phyloP scores from a whole-genome alignment of 1,140 invertebrate genomes.

The Brachionus asplanchnoidis region DNA sequence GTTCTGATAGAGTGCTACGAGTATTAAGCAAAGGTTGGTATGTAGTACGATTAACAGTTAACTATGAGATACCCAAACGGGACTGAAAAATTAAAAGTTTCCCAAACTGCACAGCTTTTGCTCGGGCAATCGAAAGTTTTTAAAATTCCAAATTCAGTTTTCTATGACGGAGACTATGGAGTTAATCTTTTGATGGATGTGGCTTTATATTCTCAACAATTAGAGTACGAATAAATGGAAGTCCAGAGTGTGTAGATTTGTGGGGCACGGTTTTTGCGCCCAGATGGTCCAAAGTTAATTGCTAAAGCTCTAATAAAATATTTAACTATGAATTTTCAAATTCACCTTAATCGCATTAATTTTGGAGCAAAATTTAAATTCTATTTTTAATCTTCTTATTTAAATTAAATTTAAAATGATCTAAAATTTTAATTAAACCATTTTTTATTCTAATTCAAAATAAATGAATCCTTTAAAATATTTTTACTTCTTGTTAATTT shows the following conservation, averaged over 20 bases:
- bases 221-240: neutral
- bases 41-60: neutral
- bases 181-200: neutral
- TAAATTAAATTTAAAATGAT: neutral
- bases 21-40: conserved; percentile 35
- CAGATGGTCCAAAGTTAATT: conserved; percentile 25
- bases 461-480: neutral
- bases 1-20: neutral
- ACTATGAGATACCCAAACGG: neutral
- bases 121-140: neutral
- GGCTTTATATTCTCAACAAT: neutral
- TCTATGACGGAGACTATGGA: neutral
- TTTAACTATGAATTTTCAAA: neutral
- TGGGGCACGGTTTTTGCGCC: conserved; percentile 12
- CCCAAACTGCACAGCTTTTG: conserved; percentile 17
- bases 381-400: neutral
- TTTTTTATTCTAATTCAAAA: neutral
- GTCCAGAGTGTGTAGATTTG: conserved; percentile 8
- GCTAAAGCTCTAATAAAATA: neutral
- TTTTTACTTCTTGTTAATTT: neutral
- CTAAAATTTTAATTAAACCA: neutral
- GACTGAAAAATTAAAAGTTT: neutral
- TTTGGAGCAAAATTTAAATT: neutral
- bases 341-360: neutral
- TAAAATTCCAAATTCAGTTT: conserved; percentile 32